Base-by-base conservation (phyloP, 2,113 vertebrate species). In the Xiphophorus maculatus region DNA sequence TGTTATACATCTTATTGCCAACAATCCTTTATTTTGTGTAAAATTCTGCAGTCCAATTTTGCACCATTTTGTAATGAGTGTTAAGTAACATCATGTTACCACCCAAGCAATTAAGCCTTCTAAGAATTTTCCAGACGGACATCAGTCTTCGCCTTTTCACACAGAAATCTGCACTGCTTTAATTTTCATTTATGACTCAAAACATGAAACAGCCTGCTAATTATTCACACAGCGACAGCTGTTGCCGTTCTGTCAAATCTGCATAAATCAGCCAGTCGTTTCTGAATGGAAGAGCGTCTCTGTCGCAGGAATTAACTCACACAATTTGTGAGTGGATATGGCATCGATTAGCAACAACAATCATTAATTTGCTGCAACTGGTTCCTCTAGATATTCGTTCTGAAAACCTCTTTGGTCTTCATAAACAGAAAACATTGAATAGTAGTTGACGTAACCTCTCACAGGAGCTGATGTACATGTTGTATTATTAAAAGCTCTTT, bases 151-250 rank as follows among this genome's bases (percentile, higher is more conserved):
- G 66, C 48, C 71, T 64, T 22, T 48, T 51, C 71, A 63, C 62
- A 51, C 62, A 65, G 40, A 65, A 42, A 64, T 63, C 35, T 37
- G 51, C 37, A 60, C 63, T 11, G 32, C 63, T 84, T 77, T 71
- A 27, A 76, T 71, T 71, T 73, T 60, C 63, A 12, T 58, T 68
- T 71, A 71, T 63, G 63, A 72, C 33, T 85, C 42, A 27, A 85
- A 81, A 83, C 32, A 74, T 76, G 48, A 70, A 33, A 72, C 67
- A 75, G 67, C 14, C 66, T 71, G 63, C 60, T 77, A 66, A 71
- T 75, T 66, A 66, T 69, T 77, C 82, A 72, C 51, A 42, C 63
- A 29, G 29, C 10, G 33, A 65, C 79, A 66, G 76, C 73, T 82
- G 78, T 37, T 58, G 35, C 58, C 42, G 63, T 37, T 79, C n/a